Percentiles rank a stretch among this genome's conserved stretches.
phyloP scores from a whole-genome alignment of 2,113 vertebrate species.

The Amblyopsis rosae region DNA sequence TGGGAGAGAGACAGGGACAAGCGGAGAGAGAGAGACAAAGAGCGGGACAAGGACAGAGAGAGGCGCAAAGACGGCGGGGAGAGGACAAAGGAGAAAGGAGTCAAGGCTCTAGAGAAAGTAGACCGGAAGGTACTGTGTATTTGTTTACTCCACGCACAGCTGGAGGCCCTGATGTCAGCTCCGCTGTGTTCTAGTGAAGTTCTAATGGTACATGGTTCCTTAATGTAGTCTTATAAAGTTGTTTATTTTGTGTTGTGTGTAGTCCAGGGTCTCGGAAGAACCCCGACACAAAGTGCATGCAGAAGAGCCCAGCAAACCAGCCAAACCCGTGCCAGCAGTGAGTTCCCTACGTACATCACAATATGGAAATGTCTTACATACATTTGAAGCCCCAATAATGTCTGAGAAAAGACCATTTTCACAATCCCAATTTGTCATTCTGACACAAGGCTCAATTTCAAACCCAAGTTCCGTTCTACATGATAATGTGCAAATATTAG shows the following conservation, averaged over 20 bases:
- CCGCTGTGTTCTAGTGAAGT: too few relatives aligned
- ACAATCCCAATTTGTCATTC: neutral
- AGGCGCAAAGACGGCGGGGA: slow-evolving; percentile 47
- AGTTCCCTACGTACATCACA: neutral
- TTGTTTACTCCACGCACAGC: neutral
- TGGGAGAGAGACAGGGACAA: slow-evolving; percentile 60
- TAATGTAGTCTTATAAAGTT: neutral
- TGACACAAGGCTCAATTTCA: neutral
- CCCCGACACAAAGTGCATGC: slow-evolving; percentile 34
- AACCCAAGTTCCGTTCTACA: neutral
- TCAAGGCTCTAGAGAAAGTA: slow-evolving; percentile 29
- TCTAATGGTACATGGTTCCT: too few relatives aligned
- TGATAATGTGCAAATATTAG: neutral
- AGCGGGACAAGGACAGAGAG: slow-evolving; percentile 42
- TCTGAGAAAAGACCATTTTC: neutral
- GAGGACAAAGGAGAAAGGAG: slow-evolving; percentile 2
- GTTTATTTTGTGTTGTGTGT: slow-evolving; percentile 18
- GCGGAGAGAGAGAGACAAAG: slow-evolving; percentile 45
- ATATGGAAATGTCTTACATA: neutral
- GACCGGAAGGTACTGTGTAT: slow-evolving; percentile 55
- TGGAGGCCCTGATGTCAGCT: neutral
- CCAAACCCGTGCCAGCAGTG: slow-evolving; percentile 60
- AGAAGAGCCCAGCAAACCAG: slow-evolving; percentile 55
- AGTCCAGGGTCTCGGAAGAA: slow-evolving; percentile 63
- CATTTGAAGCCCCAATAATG: neutral